Base-by-base conservation (phyloP, 2,888 invertebrate genomes). In the Mythimna loreyi region DNA sequence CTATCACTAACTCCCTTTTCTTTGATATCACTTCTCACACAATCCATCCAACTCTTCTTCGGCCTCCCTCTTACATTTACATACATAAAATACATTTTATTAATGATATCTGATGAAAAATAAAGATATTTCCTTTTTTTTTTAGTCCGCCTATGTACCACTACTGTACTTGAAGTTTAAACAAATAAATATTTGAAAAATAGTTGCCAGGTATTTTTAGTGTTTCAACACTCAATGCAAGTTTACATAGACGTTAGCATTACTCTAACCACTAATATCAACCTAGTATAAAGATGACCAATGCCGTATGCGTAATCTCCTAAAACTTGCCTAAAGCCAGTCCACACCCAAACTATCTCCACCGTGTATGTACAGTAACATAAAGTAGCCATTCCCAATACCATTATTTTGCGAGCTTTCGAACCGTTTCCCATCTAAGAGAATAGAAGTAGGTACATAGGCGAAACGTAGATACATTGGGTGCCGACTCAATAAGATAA, bases 401-500 rank as follows among this genome's bases (percentile, higher is more conserved):
- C 80, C 61, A 80, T 80, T 75, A 77, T 80, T 65, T 65, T 62
- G 64, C 47, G 50, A 69, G 45, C 65, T 59, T 65, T 80, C 70
- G 61, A 80, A 61, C 76, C 70, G 55, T 80, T 75, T 56, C 80
- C 74, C 57, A 61, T 75, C 75, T 53, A 62, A 80, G 43, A 75
- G 76, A 77, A 80, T 66, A 75, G 64, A 75, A 74, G 62, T 67
- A 73, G 25, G 68, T 63, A 77, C 80, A 70, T 62, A 61, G 58
- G 56, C 65, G 77, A 75, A 78, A 70, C 75, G 81, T 64, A 66
- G 78, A 78, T 73, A 73, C 70, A 84, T 84, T 64, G 84, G 82
- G 82, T 81, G 82, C 61, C 73, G 71, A 72, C 76, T 76, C 84
- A 70, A 72, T 76, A 70, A 84, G 73, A 84, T 84, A 84, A 79